Evolutionary conservation across 2,888 invertebrate genomes (phyloP).

Genomic region (Ormyrus rosae): DNA sequence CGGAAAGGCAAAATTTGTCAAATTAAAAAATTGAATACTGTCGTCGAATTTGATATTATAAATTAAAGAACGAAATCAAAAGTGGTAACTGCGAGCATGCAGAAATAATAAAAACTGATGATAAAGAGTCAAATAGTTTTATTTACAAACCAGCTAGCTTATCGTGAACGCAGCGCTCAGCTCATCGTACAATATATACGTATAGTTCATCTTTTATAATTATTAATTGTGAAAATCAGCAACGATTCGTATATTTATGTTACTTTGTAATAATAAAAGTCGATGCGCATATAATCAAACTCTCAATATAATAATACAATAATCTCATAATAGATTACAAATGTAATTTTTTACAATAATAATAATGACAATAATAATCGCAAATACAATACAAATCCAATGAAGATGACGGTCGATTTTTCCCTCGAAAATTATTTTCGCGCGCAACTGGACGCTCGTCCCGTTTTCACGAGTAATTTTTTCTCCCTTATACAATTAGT

Average conservation of each 20-base stretch:
- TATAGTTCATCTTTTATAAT: constrained; percentile 50
- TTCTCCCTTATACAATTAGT: constrained; percentile 46
- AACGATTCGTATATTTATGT: constrained; percentile 52
- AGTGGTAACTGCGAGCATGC: no score
- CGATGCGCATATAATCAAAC: constrained; percentile 37
- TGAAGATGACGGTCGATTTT: constrained; percentile 1
- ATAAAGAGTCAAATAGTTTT: constrained; percentile 75
- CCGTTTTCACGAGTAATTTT: constrained; percentile 14
- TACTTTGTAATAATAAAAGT: constrained; percentile 48
- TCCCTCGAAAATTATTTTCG: background rate
- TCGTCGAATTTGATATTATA: no score
- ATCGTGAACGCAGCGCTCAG: constrained; percentile 72
- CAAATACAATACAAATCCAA: constrained; percentile 13
- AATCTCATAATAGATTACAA: constrained; percentile 53
- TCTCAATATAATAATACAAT: constrained; percentile 36
- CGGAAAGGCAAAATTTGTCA: no score
- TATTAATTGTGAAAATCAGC: constrained; percentile 55
- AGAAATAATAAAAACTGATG: constrained; percentile 22
- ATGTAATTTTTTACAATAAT: constrained; percentile 52
- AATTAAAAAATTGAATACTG: no score
- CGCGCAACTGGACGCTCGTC: background rate
- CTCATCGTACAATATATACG: constrained; percentile 67
- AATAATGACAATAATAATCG: constrained; percentile 48
- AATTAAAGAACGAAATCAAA: no score
- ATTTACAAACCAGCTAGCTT: constrained; percentile 75